Base-by-base conservation (phyloP, 1,140 invertebrate genomes). In the Eriocheir sinensis region DNA sequence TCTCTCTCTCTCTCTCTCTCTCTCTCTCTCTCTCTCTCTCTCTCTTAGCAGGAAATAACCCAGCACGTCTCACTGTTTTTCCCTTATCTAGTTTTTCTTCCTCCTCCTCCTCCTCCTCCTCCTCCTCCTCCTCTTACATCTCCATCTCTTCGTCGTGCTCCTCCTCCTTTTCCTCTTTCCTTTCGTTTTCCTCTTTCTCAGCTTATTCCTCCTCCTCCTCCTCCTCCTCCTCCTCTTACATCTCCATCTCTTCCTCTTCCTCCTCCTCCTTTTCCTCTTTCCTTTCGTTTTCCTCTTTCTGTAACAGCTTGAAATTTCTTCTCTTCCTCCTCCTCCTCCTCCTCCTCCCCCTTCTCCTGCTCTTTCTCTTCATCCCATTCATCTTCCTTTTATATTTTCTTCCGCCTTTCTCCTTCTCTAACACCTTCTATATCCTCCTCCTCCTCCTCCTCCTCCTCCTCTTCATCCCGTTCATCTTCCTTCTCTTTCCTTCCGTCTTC, bases 1-100 rank as follows among this genome's bases (percentile, higher is more conserved):
- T 86, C 34, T n/a, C 80, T 86, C 32, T 86, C 34, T n/a, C 80
- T 86, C 32, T 86, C 36, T 81, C 79, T 81, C 53, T 72, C 53
- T 72, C 53, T 72, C 53, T 72, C 0, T 38, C 32, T 36, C 32
- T 38, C 83, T 36, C 83, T 86, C 83, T 34, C 3, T 21, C 83
- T 30, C 86, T 3, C 36, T 15, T 32, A 81, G 27, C 27, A 81
- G 79, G 27, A 30, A 81, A 81, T 34, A 81, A 34, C 79, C 32
- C 79, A 30, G 6, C 9, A 72, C 3, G 79, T 4, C 32, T n/a
- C 79, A 81, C 27, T 6, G 79, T n/a, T 34, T 81, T n/a, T 81
- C 32, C 27, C 32, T 81, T n/a, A 81, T 81, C 32, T 81, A 8
- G 27, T 34, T 34, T 6, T 34, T 81, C 6, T n/a, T n/a, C 4